Conservation (phyloP, 2,113 vertebrate genomes). For the Oreotrochilus melanogaster region DNA sequence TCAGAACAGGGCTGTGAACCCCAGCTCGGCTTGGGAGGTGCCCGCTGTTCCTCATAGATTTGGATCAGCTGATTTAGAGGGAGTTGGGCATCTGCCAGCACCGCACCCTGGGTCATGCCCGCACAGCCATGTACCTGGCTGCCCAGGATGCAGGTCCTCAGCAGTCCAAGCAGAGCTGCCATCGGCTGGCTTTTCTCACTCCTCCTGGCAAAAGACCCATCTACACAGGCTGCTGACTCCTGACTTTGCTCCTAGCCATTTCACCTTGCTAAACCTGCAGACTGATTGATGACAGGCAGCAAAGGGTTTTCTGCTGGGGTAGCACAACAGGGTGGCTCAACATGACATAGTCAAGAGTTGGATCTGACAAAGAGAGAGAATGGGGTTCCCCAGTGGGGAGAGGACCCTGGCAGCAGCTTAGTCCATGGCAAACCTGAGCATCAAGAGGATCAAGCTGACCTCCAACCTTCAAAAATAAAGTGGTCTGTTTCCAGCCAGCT, state of each 20-base stretch:
- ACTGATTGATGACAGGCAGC: not conserved
- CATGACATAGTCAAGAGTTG: not conserved
- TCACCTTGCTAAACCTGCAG: not conserved
- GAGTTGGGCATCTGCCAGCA: not conserved
- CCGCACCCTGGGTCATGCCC: not conserved
- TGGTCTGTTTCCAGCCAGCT: not conserved
- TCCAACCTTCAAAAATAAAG: not conserved
- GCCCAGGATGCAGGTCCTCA: not conserved
- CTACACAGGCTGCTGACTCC: not conserved
- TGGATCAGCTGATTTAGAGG: not conserved
- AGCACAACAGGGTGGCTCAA: not conserved
- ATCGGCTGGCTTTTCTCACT: not conserved
- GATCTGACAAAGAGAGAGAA: not conserved
- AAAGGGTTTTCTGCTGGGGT: not conserved
- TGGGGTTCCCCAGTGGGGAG: not conserved
- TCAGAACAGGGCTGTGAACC: not conserved
- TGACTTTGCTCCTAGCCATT: not conserved
- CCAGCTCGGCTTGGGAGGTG: accelerated
- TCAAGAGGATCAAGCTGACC: not conserved
- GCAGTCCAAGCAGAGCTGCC: accelerated
- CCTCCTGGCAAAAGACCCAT: not conserved
- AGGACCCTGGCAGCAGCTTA: not conserved
- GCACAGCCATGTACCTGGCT: not conserved
- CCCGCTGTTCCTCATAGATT: not conserved
- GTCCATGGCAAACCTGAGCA: not conserved